phyloP scores from a whole-genome alignment of 1,140 invertebrate genomes.

The Eriosoma lanigerum region DNA sequence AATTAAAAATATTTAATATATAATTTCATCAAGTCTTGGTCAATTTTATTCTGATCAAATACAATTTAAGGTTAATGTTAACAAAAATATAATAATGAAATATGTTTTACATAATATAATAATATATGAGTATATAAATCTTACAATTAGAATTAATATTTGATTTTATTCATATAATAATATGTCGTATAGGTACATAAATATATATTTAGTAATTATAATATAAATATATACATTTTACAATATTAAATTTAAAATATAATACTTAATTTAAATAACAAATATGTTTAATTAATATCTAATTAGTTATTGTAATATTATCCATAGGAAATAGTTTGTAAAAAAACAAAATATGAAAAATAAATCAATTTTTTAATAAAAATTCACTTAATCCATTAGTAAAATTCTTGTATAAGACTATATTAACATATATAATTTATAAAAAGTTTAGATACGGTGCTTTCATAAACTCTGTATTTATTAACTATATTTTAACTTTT shows the following conservation, averaged over 20 bases:
- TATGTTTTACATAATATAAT: not conserved
- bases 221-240: constrained; percentile 36
- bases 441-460: not conserved
- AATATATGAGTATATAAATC: constrained; percentile 1
- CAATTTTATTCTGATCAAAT: not conserved
- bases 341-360: constrained; percentile 25
- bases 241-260: not conserved
- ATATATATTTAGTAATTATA: not conserved
- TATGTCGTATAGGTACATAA: not conserved
- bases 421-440: constrained; percentile 37
- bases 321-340: constrained; percentile 31
- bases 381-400: not conserved
- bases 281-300: not conserved
- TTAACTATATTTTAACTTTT: constrained; percentile 26
- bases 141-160: constrained; percentile 14
- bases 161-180: not conserved
- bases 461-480: constrained; percentile 4
- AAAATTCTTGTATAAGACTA: not conserved
- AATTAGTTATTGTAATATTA: not conserved
- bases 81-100: constrained; percentile 8
- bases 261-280: constrained; percentile 17
- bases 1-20: not conserved
- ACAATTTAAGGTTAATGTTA: constrained; percentile 19
- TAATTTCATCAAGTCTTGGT: constrained; percentile 29
- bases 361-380: not conserved